A percentile compares a stretch with the other conserved stretches of the same genome.
Conservation (phyloP, 2,113 vertebrate genomes). For the Cranoglanis bouderius region DNA sequence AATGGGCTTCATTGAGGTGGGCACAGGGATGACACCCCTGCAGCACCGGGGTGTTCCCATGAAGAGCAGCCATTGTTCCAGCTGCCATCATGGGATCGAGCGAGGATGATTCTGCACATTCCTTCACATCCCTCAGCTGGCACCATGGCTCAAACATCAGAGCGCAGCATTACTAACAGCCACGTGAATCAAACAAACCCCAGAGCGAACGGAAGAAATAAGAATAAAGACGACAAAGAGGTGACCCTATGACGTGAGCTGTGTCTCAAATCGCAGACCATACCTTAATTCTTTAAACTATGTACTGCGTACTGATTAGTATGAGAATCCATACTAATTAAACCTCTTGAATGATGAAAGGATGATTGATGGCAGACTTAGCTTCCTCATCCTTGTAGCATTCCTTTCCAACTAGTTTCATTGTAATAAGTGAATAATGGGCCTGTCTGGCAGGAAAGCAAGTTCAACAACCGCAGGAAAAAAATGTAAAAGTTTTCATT, state of each 20-base stretch:
- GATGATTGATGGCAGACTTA: not conserved
- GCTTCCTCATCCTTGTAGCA: not conserved
- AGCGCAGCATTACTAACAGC: not conserved
- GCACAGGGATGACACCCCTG: slow-evolving; percentile 34
- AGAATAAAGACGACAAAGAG: not conserved
- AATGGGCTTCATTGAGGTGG: slow-evolving; percentile 33
- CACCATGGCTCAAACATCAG: not conserved
- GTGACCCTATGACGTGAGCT: not conserved
- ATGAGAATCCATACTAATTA: not conserved
- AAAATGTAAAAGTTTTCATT: not conserved
- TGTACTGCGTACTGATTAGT: not conserved
- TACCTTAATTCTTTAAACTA: not conserved
- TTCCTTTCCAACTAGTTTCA: not conserved
- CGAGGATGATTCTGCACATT: slow-evolving; percentile 38
- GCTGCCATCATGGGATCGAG: slow-evolving; percentile 35
- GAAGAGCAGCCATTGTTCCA: slow-evolving; percentile 39
- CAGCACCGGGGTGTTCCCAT: slow-evolving; percentile 17
- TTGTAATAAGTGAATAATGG: not conserved
- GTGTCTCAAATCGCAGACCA: not conserved
- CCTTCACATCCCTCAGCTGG: slow-evolving; percentile 13
- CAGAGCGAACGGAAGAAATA: not conserved
- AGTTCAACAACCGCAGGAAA: not conserved
- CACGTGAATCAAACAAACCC: not conserved
- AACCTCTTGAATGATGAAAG: not conserved
- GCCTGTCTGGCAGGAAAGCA: not conserved